Evolutionary conservation across 2,888 invertebrate species (phyloP).

Genomic region (Phasia obesa): DNA sequence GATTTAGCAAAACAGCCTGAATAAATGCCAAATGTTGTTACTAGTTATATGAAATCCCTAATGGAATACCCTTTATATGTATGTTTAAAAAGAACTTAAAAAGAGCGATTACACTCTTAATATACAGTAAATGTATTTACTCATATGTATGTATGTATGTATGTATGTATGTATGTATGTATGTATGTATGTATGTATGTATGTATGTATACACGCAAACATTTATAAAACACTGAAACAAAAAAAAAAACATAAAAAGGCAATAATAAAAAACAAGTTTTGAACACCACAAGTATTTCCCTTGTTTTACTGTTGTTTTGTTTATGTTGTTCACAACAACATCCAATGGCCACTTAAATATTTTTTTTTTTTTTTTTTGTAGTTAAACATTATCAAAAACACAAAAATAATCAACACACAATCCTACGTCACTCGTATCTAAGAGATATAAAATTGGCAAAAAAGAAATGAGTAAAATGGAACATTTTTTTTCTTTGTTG

Average conservation of each 20-base stretch:
- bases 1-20: too few relatives aligned
- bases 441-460: slow-evolving; percentile 4
- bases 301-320: slow-evolving; percentile 25
- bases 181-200: neutral
- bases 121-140: too few relatives aligned
- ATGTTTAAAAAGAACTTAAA: too few relatives aligned
- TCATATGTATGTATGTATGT: neutral
- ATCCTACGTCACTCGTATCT: slow-evolving; percentile 7
- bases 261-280: slow-evolving; percentile 47
- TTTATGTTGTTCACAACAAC: slow-evolving; percentile 31
- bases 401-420: neutral
- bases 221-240: neutral
- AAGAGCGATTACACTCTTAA: too few relatives aligned
- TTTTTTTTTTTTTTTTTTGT: slow-evolving; percentile 32
- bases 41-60: too few relatives aligned
- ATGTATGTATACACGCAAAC: neutral
- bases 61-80: too few relatives aligned
- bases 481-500: neutral
- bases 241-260: slow-evolving; percentile 46
- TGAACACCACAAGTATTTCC: slow-evolving; percentile 56
- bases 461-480: neutral
- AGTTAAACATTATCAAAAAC: slow-evolving; percentile 7
- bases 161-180: neutral
- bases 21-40: too few relatives aligned
- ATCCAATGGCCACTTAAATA: slow-evolving; percentile 58